Evolutionary conservation across 2,888 invertebrate species (phyloP), one percentile per base, ranked within the genome.

Genomic region (Leptinotarsa tumamoca): DNA sequence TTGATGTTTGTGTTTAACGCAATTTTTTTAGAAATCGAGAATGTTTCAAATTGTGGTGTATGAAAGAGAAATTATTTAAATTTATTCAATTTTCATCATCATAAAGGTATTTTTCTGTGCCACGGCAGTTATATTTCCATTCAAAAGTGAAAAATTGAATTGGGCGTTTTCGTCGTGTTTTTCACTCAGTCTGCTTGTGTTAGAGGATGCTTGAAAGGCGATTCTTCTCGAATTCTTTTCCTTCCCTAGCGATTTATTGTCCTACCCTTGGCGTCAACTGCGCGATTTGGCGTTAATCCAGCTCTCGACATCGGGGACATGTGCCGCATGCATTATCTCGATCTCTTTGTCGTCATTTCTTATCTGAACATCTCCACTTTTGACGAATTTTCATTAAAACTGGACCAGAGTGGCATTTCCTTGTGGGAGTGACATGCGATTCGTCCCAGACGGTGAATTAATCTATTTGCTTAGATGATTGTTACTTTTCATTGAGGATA

Each of bases 301-400:
- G 67, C 68, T 69, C 73, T 71, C 73, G 61, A 71, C 72, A 72
- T 63, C 72, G 68, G 66, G 71, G 68, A 74, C 75, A 71, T 73
- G 76, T 72, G 79, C 76, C 76, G 76, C 79, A 77, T 76, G 78
- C 77, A 77, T 79, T 81, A 80, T 82, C 82, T 82, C 71, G 75
- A 82, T 81, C 80, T 81, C 77, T 80, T 82, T 80, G 80, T 81
- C 81, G 79, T 80, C 79, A 74, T 77, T 75, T 71, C 71, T 80
- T 81, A 81, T 81, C 81, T 77, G 72, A 72, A 68, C 76, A 81
- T 80, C 80, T 75, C 79, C 56, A 79, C 73, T 81, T 81, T 81
- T 80, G 80, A 80, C 80, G 75, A 80, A 80, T 81, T 81, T 77
- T 79, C 80, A 81, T 81, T 81, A 81, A 80, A 81, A 81, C 78